A percentile compares a stretch with the other conserved stretches of the same genome.
Evolutionary conservation across 2,113 vertebrate species (phyloP).

Genomic region (Channa maculata): DNA sequence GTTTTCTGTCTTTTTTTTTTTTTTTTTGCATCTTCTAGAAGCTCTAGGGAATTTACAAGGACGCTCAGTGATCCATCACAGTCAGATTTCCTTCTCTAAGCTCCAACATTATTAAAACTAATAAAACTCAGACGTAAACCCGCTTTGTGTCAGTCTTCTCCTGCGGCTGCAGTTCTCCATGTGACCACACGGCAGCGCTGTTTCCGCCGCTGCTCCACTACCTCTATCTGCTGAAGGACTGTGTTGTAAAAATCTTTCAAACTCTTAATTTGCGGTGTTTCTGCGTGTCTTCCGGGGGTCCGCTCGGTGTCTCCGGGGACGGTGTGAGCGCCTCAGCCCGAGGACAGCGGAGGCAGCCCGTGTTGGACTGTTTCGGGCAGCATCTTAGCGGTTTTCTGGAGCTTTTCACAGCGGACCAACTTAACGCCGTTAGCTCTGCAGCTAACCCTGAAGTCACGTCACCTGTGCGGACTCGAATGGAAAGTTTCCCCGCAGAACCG

Average conservation of each 20-base stretch:
- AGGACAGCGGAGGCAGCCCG: not conserved
- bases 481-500: constrained; percentile 19
- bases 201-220: constrained; percentile 60
- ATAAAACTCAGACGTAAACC: too few species aligned
- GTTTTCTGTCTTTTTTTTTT: too few species aligned
- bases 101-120: too few species aligned
- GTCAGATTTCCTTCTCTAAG: too few species aligned
- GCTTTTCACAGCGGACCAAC: constrained; percentile 56
- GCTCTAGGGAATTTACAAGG: too few species aligned
- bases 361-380: not conserved
- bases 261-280: constrained; percentile 39
- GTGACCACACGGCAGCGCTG: constrained; percentile 63
- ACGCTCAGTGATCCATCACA: too few species aligned
- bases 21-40: too few species aligned
- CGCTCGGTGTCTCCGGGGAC: not conserved
- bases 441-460: constrained; percentile 73
- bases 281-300: not conserved
- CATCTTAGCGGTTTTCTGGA: constrained; percentile 55
- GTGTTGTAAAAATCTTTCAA: constrained; percentile 78
- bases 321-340: not conserved
- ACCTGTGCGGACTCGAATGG: constrained; percentile 27
- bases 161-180: constrained; percentile 25
- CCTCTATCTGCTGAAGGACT: constrained; percentile 76
- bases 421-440: constrained; percentile 59
- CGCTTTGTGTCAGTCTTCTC: not conserved